phyloP scores from a whole-genome alignment of 2,888 invertebrate genomes.

The Ashinkailepas kermadecensis region DNA sequence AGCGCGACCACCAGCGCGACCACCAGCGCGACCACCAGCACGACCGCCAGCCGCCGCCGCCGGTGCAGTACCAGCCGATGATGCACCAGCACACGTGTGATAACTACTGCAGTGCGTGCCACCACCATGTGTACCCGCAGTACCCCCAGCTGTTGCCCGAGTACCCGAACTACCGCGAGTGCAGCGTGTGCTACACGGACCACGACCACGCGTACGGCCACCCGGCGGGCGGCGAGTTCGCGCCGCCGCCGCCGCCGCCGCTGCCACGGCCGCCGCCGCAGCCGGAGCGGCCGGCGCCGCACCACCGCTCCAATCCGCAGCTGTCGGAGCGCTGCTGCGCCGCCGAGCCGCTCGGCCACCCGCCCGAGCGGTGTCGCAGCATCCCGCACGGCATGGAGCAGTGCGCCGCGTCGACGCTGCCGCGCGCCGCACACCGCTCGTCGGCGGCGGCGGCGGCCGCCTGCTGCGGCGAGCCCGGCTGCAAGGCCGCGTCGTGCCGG shows the following conservation, averaged over 20 bases:
- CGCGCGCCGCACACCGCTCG: slow-evolving; percentile 29
- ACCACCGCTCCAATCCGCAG: slow-evolving; percentile 3
- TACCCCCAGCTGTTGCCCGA: slow-evolving; percentile 13
- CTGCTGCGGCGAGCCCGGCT: slow-evolving; percentile 23
- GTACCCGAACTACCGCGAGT: slow-evolving; percentile 18
- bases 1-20: not conserved
- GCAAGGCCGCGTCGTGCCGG: slow-evolving; percentile 24
- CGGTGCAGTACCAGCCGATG: too few relatives aligned
- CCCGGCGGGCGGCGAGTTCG: too few relatives aligned
- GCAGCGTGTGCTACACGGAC: not conserved
- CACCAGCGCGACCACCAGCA: too few relatives aligned
- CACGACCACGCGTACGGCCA: not conserved
- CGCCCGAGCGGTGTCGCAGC: slow-evolving; percentile 23
- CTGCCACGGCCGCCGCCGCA: not conserved
- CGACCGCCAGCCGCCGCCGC: not conserved
- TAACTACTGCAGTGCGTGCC: slow-evolving; percentile 8
- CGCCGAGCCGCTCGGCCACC: not conserved
- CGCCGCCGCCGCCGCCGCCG: slow-evolving; percentile 7
- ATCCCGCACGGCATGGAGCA: slow-evolving; percentile 27
- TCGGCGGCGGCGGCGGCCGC: slow-evolving; percentile 24
- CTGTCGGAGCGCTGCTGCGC: slow-evolving; percentile 9
- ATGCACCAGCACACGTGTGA: not conserved
- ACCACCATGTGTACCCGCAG: slow-evolving; percentile 18
- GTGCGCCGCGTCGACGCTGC: slow-evolving; percentile 29
- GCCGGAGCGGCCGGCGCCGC: not conserved